Evolutionary conservation across 2,888 invertebrate genomes (phyloP).

Genomic region (Oscheius sp.): DNA sequence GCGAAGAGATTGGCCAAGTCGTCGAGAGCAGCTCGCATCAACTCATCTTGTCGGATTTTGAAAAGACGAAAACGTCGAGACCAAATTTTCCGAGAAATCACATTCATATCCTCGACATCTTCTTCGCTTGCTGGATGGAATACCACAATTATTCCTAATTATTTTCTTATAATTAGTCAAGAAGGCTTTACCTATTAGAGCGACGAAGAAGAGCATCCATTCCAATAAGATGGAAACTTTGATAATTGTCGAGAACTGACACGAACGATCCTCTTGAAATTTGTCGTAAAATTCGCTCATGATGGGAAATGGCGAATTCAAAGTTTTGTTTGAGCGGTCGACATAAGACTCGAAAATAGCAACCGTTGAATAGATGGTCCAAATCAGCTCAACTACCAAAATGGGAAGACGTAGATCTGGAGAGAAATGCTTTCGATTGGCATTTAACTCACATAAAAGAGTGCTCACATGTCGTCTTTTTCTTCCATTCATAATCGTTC

Average conservation of each 20-base stretch:
- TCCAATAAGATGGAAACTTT: slow-evolving; percentile 60
- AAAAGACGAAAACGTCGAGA: slow-evolving; percentile 57
- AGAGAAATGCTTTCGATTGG: no score
- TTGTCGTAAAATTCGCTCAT: not conserved
- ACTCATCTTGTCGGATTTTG: slow-evolving; percentile 62
- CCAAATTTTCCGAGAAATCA: slow-evolving; percentile 59
- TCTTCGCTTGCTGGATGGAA: slow-evolving; percentile 50
- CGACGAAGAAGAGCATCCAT: slow-evolving; percentile 61
- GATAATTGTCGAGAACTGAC: slow-evolving; percentile 44
- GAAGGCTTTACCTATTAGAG: no score
- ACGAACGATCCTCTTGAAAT: slow-evolving; percentile 22
- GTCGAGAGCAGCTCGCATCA: slow-evolving; percentile 65
- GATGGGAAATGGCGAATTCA: not conserved
- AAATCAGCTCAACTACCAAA: slow-evolving; percentile 81
- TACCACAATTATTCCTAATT: slow-evolving; percentile 56
- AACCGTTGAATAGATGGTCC: slow-evolving; percentile 84
- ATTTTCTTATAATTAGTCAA: no score
- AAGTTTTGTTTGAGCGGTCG: not conserved
- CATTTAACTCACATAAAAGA: no score
- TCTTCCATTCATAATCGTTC: slow-evolving; percentile 81
- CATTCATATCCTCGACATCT: slow-evolving; percentile 44
- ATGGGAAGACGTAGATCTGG: slow-evolving; percentile 81
- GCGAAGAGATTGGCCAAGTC: slow-evolving; percentile 66
- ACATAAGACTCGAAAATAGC: slow-evolving; percentile 69
- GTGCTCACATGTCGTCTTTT: slow-evolving; percentile 74